Conservation (phyloP, 1,140 invertebrate genomes). For the Drosophila ohnishii region DNA sequence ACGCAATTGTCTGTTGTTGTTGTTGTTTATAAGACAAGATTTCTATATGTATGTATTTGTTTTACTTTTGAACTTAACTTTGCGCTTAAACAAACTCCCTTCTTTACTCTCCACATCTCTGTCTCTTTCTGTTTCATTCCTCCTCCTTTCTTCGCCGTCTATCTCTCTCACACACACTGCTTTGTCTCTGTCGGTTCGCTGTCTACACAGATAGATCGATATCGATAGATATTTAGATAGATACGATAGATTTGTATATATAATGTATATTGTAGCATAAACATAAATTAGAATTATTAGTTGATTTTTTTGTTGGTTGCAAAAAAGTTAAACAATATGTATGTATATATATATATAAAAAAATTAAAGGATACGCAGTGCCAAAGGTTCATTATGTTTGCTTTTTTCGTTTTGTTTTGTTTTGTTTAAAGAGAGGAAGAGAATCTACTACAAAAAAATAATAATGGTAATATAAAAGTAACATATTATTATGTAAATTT, state of each 20-base stretch:
- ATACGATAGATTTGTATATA: constrained; percentile 46
- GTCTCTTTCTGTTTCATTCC: constrained; percentile 4
- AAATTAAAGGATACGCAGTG: constrained; percentile 55
- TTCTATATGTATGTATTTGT: constrained; percentile 41
- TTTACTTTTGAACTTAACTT: constrained; percentile 62
- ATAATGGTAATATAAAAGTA: constrained; percentile 45
- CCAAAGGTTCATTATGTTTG: constrained; percentile 28
- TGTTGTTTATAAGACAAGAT: constrained; percentile 26
- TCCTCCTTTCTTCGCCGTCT: neutral
- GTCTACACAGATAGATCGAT: constrained; percentile 40
- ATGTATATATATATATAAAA: constrained; percentile 38
- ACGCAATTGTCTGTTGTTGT: constrained; percentile 29
- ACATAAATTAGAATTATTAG: constrained; percentile 71
- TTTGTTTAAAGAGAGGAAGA: constrained; percentile 25
- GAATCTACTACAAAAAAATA: constrained; percentile 58
- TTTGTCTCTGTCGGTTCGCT: constrained; percentile 27
- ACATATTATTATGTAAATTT: constrained; percentile 70
- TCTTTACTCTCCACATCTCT: constrained; percentile 5
- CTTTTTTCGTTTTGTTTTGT: constrained; percentile 6
- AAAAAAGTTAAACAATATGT: constrained; percentile 49
- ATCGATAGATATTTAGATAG: constrained; percentile 49
- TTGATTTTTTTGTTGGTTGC: constrained; percentile 49
- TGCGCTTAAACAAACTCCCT: constrained; percentile 58
- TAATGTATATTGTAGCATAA: constrained; percentile 70
- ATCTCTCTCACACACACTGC: constrained; percentile 3